Percentiles rank a stretch among this genome's conserved stretches.
Evolutionary conservation across 2,113 vertebrate species (phyloP).

Genomic region (Aegithalos caudatus): DNA sequence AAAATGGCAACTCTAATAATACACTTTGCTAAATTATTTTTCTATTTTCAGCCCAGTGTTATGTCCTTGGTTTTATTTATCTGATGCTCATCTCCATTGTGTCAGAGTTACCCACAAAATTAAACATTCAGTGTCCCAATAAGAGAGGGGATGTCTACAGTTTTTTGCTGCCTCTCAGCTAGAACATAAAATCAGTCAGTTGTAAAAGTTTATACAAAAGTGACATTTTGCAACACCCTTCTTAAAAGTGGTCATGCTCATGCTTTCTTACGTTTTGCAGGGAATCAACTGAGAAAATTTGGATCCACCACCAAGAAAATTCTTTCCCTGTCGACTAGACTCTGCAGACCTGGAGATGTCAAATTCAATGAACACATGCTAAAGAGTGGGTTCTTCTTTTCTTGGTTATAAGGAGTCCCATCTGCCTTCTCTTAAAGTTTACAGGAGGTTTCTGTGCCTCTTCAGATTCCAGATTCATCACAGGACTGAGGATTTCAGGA

Average conservation of each 20-base stretch:
- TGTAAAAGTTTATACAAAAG: background rate
- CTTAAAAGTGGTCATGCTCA: background rate
- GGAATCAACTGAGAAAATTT: background rate
- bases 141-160: background rate
- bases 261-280: background rate
- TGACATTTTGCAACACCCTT: background rate
- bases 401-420: background rate
- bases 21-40: background rate
- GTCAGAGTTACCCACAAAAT: background rate
- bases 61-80: background rate
- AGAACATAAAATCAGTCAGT: background rate
- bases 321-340: background rate
- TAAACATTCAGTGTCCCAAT: background rate
- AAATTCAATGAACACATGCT: background rate
- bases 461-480: background rate
- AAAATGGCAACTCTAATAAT: background rate
- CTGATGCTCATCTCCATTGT: background rate
- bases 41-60: background rate
- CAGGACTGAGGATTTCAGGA: background rate
- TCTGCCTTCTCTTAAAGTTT: background rate
- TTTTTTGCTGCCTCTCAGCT: background rate
- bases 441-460: background rate
- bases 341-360: background rate
- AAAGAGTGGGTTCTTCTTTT: background rate
- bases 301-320: background rate